Evolutionary conservation across 2,888 invertebrate species (phyloP).

Genomic region (Geotrupes spiniger): DNA sequence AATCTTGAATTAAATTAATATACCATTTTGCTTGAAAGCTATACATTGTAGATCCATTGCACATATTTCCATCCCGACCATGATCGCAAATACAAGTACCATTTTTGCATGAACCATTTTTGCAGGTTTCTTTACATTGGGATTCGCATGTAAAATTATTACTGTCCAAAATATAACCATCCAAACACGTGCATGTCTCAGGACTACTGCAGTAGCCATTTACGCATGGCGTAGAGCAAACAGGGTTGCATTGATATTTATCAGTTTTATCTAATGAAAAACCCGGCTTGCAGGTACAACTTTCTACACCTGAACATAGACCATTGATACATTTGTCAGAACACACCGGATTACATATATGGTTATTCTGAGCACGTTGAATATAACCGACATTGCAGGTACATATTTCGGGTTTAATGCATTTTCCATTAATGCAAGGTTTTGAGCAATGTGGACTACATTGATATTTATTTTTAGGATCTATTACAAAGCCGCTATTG

Average conservation of each 20-base stretch:
- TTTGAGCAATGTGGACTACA: slow-evolving; percentile 22
- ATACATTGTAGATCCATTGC: neutral
- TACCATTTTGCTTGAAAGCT: neutral
- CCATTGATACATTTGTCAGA: slow-evolving; percentile 42
- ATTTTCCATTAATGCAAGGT: slow-evolving; percentile 23
- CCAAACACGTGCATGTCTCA: slow-evolving; percentile 3
- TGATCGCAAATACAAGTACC: slow-evolving; percentile 24
- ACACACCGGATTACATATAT: slow-evolving; percentile 28
- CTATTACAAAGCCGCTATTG: slow-evolving; percentile 12
- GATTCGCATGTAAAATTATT: slow-evolving; percentile 12
- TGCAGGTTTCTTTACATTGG: slow-evolving; percentile 16
- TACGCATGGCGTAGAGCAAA: slow-evolving; percentile 25
- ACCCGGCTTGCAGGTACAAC: slow-evolving; percentile 41
- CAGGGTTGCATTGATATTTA: slow-evolving; percentile 28
- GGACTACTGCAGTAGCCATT: slow-evolving; percentile 41
- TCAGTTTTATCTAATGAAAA: slow-evolving; percentile 23
- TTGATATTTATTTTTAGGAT: slow-evolving; percentile 16
- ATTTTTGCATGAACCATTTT: slow-evolving; percentile 20
- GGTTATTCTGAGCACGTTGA: neutral
- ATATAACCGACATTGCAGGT: slow-evolving; percentile 17
- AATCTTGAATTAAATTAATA: too few relatives aligned
- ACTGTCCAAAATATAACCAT: neutral
- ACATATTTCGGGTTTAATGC: slow-evolving; percentile 27
- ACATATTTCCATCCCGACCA: slow-evolving; percentile 11
- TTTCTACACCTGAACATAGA: slow-evolving; percentile 39